Base-by-base conservation (phyloP, 2,797 vertebrate genomes). In the Squalus acanthias region DNA sequence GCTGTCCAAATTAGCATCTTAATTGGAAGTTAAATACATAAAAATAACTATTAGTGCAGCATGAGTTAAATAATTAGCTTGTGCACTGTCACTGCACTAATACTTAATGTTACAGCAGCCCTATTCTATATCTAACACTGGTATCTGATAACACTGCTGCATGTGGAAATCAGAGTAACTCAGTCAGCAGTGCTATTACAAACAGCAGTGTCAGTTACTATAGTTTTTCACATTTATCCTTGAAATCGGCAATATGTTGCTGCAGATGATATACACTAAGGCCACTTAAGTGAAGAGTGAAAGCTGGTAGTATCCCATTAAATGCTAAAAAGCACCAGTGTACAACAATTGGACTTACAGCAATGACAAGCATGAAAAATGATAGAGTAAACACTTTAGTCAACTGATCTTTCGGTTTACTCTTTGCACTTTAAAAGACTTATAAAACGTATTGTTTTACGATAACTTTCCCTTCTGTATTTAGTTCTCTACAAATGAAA, bases 1-100 rank as follows among this genome's bases (percentile, higher is more conserved):
- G 39, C 39, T 93, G 20, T 69, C n/a, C 91, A 46, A 93, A 93
- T 93, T 69, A 93, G 65, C 63, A 93, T 93, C n/a, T 67, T 93
- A 92, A 92, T 65, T 93, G 91, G 65, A 93, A 93, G 91, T 93
- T 93, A 93, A 93, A 46, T 67, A 46, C 17, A 69, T 93, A 39
- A 67, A 65, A 93, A 69, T 39, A 69, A 93, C 22, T 93, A 93
- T 69, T 39, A 93, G 33, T 67, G 91, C 91, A 93, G 20, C 20
- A 93, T 17, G n/a, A 39, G n/a, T 91, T 63, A 91, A 91, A 65
- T 65, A 91, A 91, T 93, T 93, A 93, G 63, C 91, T 93, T 93
- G 65, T 39, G 50, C 65, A 67, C 60, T 69, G n/a, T 93, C 91
- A 69, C 20, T 67, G n/a, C 17, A 93, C n/a, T 93, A 93, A n/a